Conservation (phyloP, 2,797 vertebrate species). For the Mastacembelus armatus region DNA sequence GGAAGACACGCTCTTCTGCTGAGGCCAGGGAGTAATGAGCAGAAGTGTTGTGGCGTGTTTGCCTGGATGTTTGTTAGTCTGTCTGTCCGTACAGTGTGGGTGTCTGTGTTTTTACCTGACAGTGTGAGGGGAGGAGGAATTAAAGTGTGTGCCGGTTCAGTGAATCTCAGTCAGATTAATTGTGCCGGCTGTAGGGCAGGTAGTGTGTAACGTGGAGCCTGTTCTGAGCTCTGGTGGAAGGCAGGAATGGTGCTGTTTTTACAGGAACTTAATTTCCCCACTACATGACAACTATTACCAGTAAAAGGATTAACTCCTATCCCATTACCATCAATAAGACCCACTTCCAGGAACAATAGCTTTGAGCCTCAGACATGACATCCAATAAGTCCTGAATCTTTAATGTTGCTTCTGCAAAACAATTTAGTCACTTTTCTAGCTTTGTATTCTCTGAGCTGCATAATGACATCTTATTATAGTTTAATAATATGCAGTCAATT, state of each 20-base stretch:
- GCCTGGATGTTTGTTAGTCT: constrained; percentile 37
- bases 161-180: constrained; percentile 1
- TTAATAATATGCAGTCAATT: too few species aligned
- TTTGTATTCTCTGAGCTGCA: too few species aligned
- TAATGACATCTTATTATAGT: too few species aligned
- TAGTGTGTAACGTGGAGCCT: neutral
- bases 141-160: neutral
- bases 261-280: neutral
- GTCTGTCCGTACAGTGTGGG: constrained; percentile 18
- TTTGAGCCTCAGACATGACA: neutral
- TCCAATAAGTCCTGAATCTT: neutral
- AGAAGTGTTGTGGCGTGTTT: constrained; percentile 37
- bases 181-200: neutral
- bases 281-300: neutral
- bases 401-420: neutral
- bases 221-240: neutral
- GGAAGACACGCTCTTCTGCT: constrained; percentile 77
- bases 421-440: too few species aligned
- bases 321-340: too few species aligned
- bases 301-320: neutral
- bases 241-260: neutral
- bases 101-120: constrained; percentile 30
- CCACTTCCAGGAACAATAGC: neutral
- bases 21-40: constrained; percentile 54
- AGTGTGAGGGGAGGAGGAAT: constrained; percentile 1